Conservation (phyloP, 2,113 vertebrate genomes). For the Eublepharis macularius region DNA sequence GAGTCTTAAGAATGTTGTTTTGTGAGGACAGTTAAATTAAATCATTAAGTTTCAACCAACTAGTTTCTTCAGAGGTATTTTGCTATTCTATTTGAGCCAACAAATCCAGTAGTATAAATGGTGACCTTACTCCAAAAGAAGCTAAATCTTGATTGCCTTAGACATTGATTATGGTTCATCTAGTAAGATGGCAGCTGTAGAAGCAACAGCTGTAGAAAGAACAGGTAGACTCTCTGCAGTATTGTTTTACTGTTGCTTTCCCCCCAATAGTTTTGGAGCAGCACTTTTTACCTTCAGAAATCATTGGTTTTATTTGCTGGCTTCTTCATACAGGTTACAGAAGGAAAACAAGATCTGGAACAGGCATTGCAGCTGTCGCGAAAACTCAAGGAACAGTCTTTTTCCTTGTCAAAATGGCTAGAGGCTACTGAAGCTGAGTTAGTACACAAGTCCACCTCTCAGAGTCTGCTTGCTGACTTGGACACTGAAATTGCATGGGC, state of each 20-base stretch:
- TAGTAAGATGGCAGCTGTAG: not conserved
- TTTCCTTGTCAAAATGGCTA: slow-evolving; percentile 87
- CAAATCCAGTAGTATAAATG: not conserved
- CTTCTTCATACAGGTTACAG: slow-evolving; percentile 83
- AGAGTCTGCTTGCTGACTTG: slow-evolving; percentile 85
- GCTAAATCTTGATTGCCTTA: not conserved
- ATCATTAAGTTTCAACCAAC: too few species aligned
- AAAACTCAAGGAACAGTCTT: slow-evolving; percentile 84
- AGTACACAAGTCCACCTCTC: slow-evolving; percentile 84
- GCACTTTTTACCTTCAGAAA: not conserved
- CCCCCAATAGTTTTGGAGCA: not conserved
- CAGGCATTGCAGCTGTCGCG: slow-evolving; percentile 86
- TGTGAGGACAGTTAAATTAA: too few species aligned
- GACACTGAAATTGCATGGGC: slow-evolving; percentile 92
- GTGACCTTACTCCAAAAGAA: not conserved
- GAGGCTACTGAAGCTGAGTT: slow-evolving; percentile 80
- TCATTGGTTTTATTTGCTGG: slow-evolving; percentile 5
- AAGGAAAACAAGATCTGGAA: slow-evolving; percentile 95
- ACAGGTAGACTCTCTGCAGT: not conserved
- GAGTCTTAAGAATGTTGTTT: not conserved
- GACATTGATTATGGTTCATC: not conserved
- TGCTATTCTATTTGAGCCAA: not conserved
- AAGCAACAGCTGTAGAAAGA: not conserved
- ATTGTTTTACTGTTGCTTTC: not conserved
- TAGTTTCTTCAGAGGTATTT: not conserved